Evolutionary conservation across 2,888 invertebrate genomes (phyloP).

Genomic region (Agriopis marginaria): DNA sequence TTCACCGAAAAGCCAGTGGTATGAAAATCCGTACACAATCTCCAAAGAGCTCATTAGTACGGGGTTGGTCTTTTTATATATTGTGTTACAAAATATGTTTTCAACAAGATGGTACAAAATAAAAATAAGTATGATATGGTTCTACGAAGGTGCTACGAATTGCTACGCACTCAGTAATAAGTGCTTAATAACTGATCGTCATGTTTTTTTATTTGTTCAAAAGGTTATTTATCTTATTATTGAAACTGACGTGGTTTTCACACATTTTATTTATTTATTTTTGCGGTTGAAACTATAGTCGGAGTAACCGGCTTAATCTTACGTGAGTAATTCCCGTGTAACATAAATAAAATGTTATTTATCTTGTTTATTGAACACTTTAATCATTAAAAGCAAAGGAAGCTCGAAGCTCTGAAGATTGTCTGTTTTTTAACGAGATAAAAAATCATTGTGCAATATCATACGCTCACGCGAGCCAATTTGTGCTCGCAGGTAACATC

Average conservation of each 20-base stretch:
- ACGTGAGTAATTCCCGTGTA: too few species aligned
- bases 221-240: neutral
- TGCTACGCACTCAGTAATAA: neutral
- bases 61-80: too few species aligned
- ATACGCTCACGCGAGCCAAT: slow-evolving; percentile 23
- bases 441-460: slow-evolving; percentile 37
- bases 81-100: too few species aligned
- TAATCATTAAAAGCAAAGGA: neutral
- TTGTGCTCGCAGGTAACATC: neutral
- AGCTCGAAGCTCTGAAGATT: neutral
- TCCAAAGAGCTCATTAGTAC: too few species aligned
- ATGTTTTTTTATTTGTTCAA: neutral
- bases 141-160: slow-evolving; percentile 1
- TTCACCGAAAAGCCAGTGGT: too few species aligned
- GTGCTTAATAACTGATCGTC: neutral
- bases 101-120: too few species aligned
- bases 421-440: neutral
- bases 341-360: neutral
- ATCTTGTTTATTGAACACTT: neutral
- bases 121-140: neutral
- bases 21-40: too few species aligned
- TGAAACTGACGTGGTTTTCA: too few species aligned
- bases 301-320: too few species aligned
- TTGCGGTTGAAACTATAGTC: too few species aligned
- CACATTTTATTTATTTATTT: too few species aligned